Percentiles rank a stretch among this genome's conserved stretches.
Conservation (phyloP, 2,113 vertebrate genomes). For the Chamaea fasciata region DNA sequence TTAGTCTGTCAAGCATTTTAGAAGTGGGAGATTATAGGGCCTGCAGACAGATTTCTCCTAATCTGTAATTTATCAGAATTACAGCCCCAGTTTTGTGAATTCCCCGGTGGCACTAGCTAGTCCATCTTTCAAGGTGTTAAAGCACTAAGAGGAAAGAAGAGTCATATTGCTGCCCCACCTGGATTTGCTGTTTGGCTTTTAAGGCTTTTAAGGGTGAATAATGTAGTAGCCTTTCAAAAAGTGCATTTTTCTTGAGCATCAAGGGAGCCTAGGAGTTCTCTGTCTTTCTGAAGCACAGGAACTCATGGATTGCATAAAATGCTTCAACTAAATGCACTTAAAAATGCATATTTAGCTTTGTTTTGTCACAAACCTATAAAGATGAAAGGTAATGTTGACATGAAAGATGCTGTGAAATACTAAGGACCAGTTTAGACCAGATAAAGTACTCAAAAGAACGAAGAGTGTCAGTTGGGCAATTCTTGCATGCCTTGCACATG, state of each 20-base stretch:
- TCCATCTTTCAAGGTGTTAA: not conserved
- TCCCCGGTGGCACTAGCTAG: not conserved
- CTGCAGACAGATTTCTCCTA: not conserved
- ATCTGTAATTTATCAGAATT: not conserved
- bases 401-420: not conserved
- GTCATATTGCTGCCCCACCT: not conserved
- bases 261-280: not conserved
- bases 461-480: not conserved
- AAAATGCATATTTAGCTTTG: not conserved
- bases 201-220: not conserved
- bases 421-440: not conserved
- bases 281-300: not conserved
- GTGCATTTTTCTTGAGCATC: not conserved
- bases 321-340: not conserved
- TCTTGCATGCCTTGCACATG: not conserved
- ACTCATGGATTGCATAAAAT: not conserved
- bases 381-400: not conserved
- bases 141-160: not conserved
- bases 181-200: not conserved
- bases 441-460: not conserved
- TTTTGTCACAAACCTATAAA: not conserved
- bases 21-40: not conserved
- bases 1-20: not conserved
- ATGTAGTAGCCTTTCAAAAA: not conserved
- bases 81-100: not conserved